phyloP scores from a whole-genome alignment of 2,888 invertebrate species.

The Rhingia rostrata region DNA sequence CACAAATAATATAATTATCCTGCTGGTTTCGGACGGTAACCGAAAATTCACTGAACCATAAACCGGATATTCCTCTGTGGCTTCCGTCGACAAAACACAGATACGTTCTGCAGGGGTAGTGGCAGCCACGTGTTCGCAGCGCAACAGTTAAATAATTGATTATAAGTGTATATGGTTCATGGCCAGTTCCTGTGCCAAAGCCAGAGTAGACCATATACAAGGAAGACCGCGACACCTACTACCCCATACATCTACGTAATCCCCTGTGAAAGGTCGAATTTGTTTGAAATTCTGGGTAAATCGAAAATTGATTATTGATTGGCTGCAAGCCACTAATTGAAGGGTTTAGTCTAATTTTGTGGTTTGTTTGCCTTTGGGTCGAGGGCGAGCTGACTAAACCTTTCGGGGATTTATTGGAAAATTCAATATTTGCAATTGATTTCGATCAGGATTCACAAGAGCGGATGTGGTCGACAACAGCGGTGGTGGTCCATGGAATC shows the following conservation, averaged over 20 bases:
- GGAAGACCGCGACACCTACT: conserved; percentile 22
- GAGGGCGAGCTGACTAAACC: conserved; percentile 27
- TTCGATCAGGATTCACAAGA: not conserved
- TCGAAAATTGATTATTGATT: conserved; percentile 76
- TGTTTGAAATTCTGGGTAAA: conserved; percentile 58
- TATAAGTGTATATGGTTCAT: conserved; percentile 64
- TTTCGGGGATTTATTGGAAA: conserved; percentile 43
- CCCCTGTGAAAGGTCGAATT: conserved; percentile 19
- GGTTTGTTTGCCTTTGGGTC: conserved; percentile 58
- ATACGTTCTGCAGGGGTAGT: conserved; percentile 20
- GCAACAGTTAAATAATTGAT: conserved; percentile 73
- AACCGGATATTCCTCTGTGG: conserved; percentile 53
- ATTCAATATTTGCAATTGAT: conserved; percentile 55
- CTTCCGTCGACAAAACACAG: conserved; percentile 42
- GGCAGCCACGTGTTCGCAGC: conserved; percentile 1
- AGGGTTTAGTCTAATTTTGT: conserved; percentile 63
- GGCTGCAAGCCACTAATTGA: conserved; percentile 74
- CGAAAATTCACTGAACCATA: conserved; percentile 49
- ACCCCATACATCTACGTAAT: not conserved
- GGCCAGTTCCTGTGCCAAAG: not conserved
- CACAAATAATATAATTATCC: conserved; percentile 55
- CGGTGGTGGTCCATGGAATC: conserved; percentile 48
- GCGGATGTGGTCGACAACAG: not conserved
- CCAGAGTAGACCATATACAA: conserved; percentile 1
- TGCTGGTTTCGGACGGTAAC: conserved; percentile 14